Evolutionary conservation across 1,140 invertebrate species (phyloP), one percentile per base, ranked within the genome.

Genomic region (Aphaenogaster floridana): DNA sequence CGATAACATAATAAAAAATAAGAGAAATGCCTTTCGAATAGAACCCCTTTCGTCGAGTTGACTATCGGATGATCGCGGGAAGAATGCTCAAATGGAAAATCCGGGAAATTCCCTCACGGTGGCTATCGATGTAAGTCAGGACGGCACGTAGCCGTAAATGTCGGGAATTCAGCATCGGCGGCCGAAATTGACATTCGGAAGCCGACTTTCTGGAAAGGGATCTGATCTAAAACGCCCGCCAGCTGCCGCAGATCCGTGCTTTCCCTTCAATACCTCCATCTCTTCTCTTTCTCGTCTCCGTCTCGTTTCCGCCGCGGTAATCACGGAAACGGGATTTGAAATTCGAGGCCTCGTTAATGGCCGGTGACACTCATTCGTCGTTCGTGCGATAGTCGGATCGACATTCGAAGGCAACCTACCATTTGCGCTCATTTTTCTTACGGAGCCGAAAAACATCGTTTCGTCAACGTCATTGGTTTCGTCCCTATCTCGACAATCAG

Each of bases 311-410:
- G 85, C 54, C 78, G 48, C 81, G 86, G 90, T 91, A 90, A 91
- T 91, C 91, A 91, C 88, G 91, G 91, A 91, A 91, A 89, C 91
- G 71, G 81, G 86, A 89, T 91, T 91, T 91, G 90, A 91, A 91
- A 91, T 91, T 91, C 90, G 88, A 91, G 88, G 87, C 78, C 81
- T 83, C 91, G 61, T 83, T 91, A 91, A 91, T 91, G 90, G 90
- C 66, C 84, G 89, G 85, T 89, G 88, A 91, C 90, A 91, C 69
- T 86, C 80, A 80, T 81, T 88, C 85, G 80, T 80, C 66, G 66
- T 28, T 89, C 61, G 57, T 68, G 64, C 87, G 68, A 63, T 91
- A 91, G 87, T 91, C 89, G 84, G 85, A 91, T 90, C 89, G 89
- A 86, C 78, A 71, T 88, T 90, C 66, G 89, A 78, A 74, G 76